These are phyloP conservation scores for Ganaspis sp. DNA, from an alignment of 1,140 invertebrate species.

Conservation along the genomic window DNA sequence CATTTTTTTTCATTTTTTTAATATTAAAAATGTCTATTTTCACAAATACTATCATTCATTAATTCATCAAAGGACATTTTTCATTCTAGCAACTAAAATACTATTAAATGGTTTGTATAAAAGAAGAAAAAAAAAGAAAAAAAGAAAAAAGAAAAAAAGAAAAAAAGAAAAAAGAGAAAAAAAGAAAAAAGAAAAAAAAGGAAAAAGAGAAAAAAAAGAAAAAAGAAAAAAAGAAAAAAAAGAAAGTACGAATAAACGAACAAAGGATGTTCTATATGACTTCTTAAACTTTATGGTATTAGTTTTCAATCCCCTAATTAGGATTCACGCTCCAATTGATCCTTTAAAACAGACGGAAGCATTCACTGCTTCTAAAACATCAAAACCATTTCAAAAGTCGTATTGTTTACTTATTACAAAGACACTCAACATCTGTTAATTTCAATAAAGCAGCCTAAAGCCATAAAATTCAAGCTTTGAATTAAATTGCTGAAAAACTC, in stretches of 20 bases:
- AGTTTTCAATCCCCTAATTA: constrained; percentile 10
- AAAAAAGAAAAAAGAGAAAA: no score
- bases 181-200: not conserved
- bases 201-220: not conserved
- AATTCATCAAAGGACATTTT: no score
- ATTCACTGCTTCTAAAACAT: constrained; percentile 1
- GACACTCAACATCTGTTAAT: not conserved
- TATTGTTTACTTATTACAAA: not conserved
- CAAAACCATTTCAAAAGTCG: not conserved
- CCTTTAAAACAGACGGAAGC: constrained; percentile 7
- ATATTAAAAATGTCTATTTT: no score
- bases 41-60: no score
- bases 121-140: no score
- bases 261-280: not conserved
- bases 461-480: not conserved
- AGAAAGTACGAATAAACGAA: not conserved
- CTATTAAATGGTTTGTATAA: no score
- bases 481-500: not conserved
- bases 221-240: not conserved
- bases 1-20: not conserved
- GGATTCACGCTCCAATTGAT: constrained; percentile 12
- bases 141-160: no score
- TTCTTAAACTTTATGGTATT: constrained; percentile 10
- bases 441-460: not conserved
- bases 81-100: no score